A percentile compares a stretch with the other conserved stretches of the same genome.
Conservation (phyloP, 2,797 vertebrate species). For the Tiaroga cobitis region DNA sequence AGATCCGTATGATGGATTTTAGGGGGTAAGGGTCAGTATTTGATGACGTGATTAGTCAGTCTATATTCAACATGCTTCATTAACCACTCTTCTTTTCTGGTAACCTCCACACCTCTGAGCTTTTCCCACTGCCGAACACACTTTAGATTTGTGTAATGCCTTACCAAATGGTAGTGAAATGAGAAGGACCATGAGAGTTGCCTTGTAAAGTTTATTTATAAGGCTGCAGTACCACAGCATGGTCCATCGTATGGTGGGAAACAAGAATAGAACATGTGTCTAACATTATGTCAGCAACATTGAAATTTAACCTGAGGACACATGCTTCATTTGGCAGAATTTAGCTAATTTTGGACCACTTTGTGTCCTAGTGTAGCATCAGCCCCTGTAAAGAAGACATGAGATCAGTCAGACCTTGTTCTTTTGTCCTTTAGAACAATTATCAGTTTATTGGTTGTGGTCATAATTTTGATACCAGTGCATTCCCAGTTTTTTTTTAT, state of each 20-base stretch:
- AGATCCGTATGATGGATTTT: conserved; percentile 22
- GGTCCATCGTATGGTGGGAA: background rate
- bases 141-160: conserved; percentile 9
- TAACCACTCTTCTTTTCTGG: conserved; percentile 12
- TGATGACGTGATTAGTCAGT: conserved; percentile 18
- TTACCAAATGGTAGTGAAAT: conserved; percentile 20
- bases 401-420: background rate
- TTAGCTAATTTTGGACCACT: background rate
- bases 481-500: background rate
- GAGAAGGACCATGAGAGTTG: background rate
- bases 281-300: background rate
- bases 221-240: background rate
- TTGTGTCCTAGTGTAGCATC: background rate
- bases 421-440: background rate
- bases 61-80: conserved; percentile 19
- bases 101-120: conserved; percentile 13
- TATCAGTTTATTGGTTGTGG: background rate
- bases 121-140: conserved; percentile 18
- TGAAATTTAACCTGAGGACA: background rate
- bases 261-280: background rate
- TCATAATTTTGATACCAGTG: background rate
- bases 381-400: background rate
- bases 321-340: background rate
- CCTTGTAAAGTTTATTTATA: conserved; percentile 3
- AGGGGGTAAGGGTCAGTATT: background rate